Evolutionary conservation across 1,140 invertebrate genomes (phyloP), one percentile per base, ranked within the genome.

Genomic region (Anastatus disparis): DNA sequence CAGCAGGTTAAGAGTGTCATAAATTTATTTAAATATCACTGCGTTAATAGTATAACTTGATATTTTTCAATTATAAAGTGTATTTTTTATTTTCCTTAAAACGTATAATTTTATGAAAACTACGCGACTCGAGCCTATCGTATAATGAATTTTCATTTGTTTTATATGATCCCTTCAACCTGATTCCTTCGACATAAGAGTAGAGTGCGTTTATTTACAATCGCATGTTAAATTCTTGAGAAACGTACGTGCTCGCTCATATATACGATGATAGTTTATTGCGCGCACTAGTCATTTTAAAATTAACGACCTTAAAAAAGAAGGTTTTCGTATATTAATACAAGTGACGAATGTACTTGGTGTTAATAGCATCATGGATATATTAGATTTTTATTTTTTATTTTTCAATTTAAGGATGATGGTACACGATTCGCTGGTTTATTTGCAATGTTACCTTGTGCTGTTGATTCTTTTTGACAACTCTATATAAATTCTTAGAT

Each of bases 21-120:
- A 53, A 64, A 64, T 64, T 64, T 26, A 64, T 64, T 64, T 53
- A 6, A 53, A 40, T 64, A 64, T 53, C 10, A n/a, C 13, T 12
- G 8, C 22, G 31, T 52, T 64, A 64, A 64, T 50, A 8, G n/a
- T 40, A 9, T 15, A 48, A n/a, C 31, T 35, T 2, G 29, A 20
- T 38, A 27, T 29, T 12, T 35, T 12, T 64, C 48, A 52, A 53
- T 53, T 52, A 62, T 62, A 35, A 2, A 31, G 7, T 17, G 35
- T 50, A 31, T 35, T 35, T 35, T 35, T 35, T 50, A 38, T n/a
- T n/a, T n/a, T n/a, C n/a, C n/a, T 64, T 64, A 38, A 12, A 63
- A 7, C 4, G n/a, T n/a, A 22, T 48, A 38, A 8, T 9, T 63
- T 35, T 35, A 22, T 35, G 27, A 62, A 62, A 50, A 35, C 17